Percentiles rank a stretch among this genome's conserved stretches.
These are phyloP conservation scores for Archivesica marissinica DNA, from an alignment of 1,140 invertebrate genomes.

Conservation along the genomic window DNA sequence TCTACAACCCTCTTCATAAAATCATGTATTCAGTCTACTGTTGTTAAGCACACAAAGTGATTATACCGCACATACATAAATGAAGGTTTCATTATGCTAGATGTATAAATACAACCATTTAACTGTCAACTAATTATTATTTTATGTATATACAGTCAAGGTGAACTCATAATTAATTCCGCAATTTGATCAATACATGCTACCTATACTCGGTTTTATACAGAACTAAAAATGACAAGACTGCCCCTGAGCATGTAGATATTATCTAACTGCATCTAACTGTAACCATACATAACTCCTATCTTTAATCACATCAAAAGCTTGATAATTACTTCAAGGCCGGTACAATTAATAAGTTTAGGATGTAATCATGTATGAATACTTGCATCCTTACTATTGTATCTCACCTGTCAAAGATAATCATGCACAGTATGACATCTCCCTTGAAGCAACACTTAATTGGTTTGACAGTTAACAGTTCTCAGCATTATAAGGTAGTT, in stretches of 20 bases:
- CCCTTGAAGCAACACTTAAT: too few species aligned
- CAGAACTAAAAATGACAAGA: not conserved
- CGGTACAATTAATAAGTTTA: not conserved
- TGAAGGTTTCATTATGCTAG: not conserved
- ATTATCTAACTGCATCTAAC: not conserved
- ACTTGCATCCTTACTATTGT: too few species aligned
- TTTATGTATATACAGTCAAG: not conserved
- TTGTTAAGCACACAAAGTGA: too few species aligned
- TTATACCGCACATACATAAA: not conserved
- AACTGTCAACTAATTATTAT: conserved; percentile 34
- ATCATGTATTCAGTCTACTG: too few species aligned
- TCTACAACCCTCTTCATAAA: too few species aligned
- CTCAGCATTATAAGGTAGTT: too few species aligned
- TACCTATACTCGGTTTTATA: not conserved
- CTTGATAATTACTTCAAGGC: conserved; percentile 1
- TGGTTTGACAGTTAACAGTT: too few species aligned
- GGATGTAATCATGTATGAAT: too few species aligned
- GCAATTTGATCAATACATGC: not conserved
- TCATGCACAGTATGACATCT: too few species aligned
- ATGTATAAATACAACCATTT: not conserved
- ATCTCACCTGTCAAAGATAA: too few species aligned
- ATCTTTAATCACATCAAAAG: not conserved
- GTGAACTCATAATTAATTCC: conserved; percentile 27
- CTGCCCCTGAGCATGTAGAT: not conserved
- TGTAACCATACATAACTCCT: not conserved